A percentile compares a stretch with the other conserved stretches of the same genome.
phyloP scores from a whole-genome alignment of 2,113 vertebrate genomes.

The Eulemur macaco region DNA sequence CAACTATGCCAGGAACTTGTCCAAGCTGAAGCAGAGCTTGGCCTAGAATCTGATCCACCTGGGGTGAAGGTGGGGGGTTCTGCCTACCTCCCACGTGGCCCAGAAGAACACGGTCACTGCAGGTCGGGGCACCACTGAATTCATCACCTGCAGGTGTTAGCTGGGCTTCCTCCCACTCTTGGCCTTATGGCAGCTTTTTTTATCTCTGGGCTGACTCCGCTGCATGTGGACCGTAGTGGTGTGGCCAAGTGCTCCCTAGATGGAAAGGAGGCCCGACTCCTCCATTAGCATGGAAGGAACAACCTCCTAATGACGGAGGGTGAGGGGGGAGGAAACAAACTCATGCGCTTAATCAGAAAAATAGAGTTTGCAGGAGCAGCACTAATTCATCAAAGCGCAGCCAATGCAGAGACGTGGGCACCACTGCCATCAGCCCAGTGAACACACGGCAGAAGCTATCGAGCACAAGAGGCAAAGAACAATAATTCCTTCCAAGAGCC shows the following conservation, averaged over 20 bases:
- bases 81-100: neutral
- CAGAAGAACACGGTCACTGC: fast-evolving
- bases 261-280: neutral
- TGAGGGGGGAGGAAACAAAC: neutral
- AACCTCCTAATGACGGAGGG: fast-evolving
- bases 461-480: neutral
- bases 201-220: neutral
- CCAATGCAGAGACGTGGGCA: neutral
- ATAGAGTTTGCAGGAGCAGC: neutral
- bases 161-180: neutral
- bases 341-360: neutral
- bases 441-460: neutral
- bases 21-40: neutral
- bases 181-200: fast-evolving
- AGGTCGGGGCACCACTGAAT: fast-evolving
- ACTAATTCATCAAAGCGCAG: neutral
- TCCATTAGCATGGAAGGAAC: neutral
- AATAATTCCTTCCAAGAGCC: neutral
- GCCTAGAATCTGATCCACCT: neutral
- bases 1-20: fast-evolving
- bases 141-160: fast-evolving
- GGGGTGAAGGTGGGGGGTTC: neutral
- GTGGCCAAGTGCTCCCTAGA: neutral
- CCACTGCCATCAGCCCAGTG: neutral
- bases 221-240: neutral